Evolutionary conservation across 2,113 vertebrate genomes (phyloP).

Genomic region (Cichladusa arquata): DNA sequence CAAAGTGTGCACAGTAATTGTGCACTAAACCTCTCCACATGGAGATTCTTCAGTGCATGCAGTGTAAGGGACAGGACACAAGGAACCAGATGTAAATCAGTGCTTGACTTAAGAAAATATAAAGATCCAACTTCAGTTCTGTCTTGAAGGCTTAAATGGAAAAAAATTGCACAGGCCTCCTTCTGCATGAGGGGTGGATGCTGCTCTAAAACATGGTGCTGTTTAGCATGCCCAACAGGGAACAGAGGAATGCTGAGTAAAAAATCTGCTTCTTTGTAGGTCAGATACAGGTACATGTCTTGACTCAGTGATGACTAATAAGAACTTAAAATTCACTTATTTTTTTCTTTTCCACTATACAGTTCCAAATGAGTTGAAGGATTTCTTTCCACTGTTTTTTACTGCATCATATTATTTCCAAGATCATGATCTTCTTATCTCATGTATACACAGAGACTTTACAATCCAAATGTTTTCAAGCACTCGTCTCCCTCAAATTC

Average conservation of each 20-base stretch:
- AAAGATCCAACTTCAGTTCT: background rate
- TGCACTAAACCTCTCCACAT: too few relatives aligned
- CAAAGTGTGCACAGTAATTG: too few relatives aligned
- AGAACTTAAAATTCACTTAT: background rate
- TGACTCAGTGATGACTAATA: background rate
- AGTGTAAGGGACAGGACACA: background rate
- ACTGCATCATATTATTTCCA: background rate
- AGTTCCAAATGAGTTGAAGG: background rate
- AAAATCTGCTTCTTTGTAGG: background rate
- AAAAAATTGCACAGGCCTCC: background rate
- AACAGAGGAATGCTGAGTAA: background rate
- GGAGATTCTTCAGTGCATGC: background rate
- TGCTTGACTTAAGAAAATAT: background rate
- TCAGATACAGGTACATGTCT: background rate
- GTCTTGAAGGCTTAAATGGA: background rate
- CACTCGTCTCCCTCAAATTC: background rate
- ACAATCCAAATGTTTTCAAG: background rate
- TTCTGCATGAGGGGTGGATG: background rate
- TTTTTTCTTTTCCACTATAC: background rate
- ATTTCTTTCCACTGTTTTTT: background rate
- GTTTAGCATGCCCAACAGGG: background rate
- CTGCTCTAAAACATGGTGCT: background rate
- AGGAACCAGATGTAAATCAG: background rate
- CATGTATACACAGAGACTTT: background rate
- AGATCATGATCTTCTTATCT: background rate